Base-by-base conservation (phyloP, 1,140 invertebrate genomes). In the Drosophila lowei region DNA sequence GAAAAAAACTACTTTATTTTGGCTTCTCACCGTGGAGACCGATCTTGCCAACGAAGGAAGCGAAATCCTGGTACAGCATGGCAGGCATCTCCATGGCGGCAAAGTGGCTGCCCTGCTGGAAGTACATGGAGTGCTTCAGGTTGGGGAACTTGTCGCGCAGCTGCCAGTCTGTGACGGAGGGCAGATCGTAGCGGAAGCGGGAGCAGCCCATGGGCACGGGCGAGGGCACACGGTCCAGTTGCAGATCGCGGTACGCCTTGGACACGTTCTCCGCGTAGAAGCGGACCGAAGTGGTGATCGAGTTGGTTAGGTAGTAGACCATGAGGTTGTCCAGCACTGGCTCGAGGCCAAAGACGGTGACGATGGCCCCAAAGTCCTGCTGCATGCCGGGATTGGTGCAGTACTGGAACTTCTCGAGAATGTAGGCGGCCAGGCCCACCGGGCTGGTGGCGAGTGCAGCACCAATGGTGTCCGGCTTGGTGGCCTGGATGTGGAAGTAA, bases 391-490 rank as follows among this genome's bases (percentile, higher is more conserved):
- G 96, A 84, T 98, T 96, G 1, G 95, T 96, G 93, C 94, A 95
- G 0, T 94, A 86, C 28, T 94, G 95, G 83, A 97, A 97, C 91
- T 98, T 98, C 90, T 98, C 97, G 6, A 97, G 93, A 25, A 97
- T 94, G 75, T 97, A 98, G 2, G 94, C 95, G 11, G 97, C 96
- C 18, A 97, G 77, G 0, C 94, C 96, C 0, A 93, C 93, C 0
- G 97, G 97, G 6, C 94, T 95, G 44, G 95, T 93, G 7, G 92
- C 90, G 46, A 96, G 80, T 1, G 93, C 94, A 7, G 93, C 92
- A 49, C 95, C 95, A 66, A 98, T 92, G 6, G 97, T 98, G 88
- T 98, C 97, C 6, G 97, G 97, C 91, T 98, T 98, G 0, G 96
- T 97, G 0, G 96, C 93, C 92, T 98, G 97, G 34, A 98, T 85